Evolutionary conservation across 2,797 vertebrate genomes (phyloP), one percentile per base, ranked within the genome.

Genomic region (Poeciliopsis infans): DNA sequence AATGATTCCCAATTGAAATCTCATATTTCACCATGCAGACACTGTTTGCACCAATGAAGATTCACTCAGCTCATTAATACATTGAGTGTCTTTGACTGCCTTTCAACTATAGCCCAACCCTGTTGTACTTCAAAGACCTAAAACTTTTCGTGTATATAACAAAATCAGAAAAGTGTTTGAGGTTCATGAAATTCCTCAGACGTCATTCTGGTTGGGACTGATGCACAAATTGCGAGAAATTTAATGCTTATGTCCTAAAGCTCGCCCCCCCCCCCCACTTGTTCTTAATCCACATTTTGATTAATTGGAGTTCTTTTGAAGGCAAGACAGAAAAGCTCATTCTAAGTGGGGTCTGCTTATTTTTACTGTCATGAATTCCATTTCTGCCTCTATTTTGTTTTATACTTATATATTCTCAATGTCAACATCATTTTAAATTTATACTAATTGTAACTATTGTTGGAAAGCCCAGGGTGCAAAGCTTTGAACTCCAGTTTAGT

Each of bases 401-500:
- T n/a, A 45, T n/a, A 7, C 41, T 46, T 12, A 12, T 7, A 25
- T 18, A 47, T 28, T 74, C 36, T 69, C 66, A 81, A 47, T 74
- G 25, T 71, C 51, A 79, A 66, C 72, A 78, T 45, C 23, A 7
- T 78, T 31, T 49, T 20, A 83, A 76, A 82, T 76, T 28, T 74
- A 59, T 76, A 77, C 86, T 82, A 45, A 69, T 61, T 80, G 33
- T 75, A 72, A 72, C 70, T 70, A 72, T n/a, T 77, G 75, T 80
- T 51, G 3, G 3, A 72, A 75, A 73, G 81, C 70, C 79, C 61
- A 77, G 69, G 76, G 76, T 23, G 8, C 83, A 83, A 28, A 68
- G 55, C 41, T 84, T 72, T 86, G 57, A 82, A 83, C 80, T 86
- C 43, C 66, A 74, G 75, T 80, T 88, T 80, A 85, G 74, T 83